Base-by-base conservation (phyloP, 2,888 invertebrate genomes). In the Epinotia bilunana region DNA sequence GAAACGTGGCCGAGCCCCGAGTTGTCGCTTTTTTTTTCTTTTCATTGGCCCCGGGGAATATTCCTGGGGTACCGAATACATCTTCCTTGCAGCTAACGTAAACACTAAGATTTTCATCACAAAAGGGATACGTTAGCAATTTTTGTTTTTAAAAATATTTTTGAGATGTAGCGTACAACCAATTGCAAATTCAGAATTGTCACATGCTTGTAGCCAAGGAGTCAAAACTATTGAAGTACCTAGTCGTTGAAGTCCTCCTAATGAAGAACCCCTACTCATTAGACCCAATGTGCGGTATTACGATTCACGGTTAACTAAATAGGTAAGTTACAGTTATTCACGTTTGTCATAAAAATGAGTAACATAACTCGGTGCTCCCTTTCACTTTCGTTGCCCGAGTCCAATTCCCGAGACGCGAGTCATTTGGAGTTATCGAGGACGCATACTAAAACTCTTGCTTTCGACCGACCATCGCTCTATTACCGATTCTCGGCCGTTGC, bases 311-410 rank as follows among this genome's bases (percentile, higher is more conserved):
- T 33, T 28, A 23, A 60, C 28, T n/a, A 7, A 49, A 28, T 28
- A 33, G 39, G 0, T 46, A n/a, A 6, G n/a, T 33, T 61, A 33
- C 67, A 57, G 57, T 55, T 60, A 60, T 23, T 39, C 20, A 58
- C 58, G 1, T 33, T 46, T 28, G 39, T 20, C n/a, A 69, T 69
- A 58, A 69, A 46, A 60, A 46, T 28, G 5, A 46, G 58, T 60
- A 69, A 46, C 46, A 78, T 81, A 81, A 80, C 82, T 80, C 78
- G 76, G 77, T 80, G 82, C 84, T 86, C 85, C 90, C 90, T 92
- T 92, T 93, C 91, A 90, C 91, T 92, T 86, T 93, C 91, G 84
- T 81, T 80, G 81, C 83, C 86, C 83, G 85, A 87, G 88, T 89
- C 86, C 86, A 87, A 88, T 87, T 91, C 88, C 89, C 85, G 87